These are phyloP conservation scores for Lycaon pictus DNA, from an alignment of 2,113 vertebrate species.

Conservation along the genomic window DNA sequence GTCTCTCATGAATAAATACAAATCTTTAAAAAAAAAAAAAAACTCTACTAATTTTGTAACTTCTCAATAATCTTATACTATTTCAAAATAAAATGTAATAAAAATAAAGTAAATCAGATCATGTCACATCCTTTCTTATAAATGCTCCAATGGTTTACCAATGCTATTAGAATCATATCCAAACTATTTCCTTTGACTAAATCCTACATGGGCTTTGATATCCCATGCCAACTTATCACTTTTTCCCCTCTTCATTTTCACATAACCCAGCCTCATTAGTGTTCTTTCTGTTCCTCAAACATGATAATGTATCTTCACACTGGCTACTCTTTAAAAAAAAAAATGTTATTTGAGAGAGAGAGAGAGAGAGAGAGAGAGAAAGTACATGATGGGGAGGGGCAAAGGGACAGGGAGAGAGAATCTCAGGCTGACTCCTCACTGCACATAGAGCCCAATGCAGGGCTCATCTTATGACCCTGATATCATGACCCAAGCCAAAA, in stretches of 20 bases:
- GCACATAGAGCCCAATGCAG: background rate
- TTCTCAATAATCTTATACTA: background rate
- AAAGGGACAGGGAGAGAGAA: no score
- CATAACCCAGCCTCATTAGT: background rate
- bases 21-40: no score
- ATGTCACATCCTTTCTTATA: background rate
- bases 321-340: no score
- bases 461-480: background rate
- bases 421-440: background rate
- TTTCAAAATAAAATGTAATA: background rate
- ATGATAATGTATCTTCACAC: background rate
- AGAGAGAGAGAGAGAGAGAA: background rate
- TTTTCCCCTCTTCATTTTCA: background rate
- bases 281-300: background rate
- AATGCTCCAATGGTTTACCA: background rate
- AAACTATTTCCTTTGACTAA: background rate
- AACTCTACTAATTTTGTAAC: background rate
- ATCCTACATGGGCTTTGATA: background rate
- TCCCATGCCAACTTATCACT: background rate
- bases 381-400: background rate
- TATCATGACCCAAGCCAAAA: background rate
- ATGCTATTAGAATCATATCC: background rate
- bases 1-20: no score
- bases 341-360: background rate
- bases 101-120: background rate